phyloP scores from a whole-genome alignment of 1,140 invertebrate genomes.

The Caenorhabditis briggsae region DNA sequence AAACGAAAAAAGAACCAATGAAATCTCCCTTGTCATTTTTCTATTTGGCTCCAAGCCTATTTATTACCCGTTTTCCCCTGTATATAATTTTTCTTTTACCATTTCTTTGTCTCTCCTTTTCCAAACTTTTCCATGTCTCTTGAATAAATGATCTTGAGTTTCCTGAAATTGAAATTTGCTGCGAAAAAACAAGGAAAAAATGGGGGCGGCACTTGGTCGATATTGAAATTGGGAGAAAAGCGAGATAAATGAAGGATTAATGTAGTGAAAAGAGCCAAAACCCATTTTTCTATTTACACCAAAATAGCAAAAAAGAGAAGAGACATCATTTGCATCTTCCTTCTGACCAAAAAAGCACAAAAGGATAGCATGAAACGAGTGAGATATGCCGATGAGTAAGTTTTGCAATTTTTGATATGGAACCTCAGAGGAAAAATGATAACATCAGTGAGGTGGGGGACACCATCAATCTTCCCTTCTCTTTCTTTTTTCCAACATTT shows the following conservation, averaged over 20 bases:
- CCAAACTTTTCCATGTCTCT: too few species aligned
- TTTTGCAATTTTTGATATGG: not conserved
- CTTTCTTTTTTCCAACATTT: not conserved
- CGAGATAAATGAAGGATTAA: not conserved
- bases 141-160: too few species aligned
- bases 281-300: not conserved
- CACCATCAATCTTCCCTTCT: conserved; percentile 24
- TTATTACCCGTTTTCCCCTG: not conserved
- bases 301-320: not conserved
- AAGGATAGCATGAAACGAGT: not conserved
- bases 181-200: not conserved
- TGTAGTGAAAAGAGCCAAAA: not conserved
- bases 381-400: conserved; percentile 28
- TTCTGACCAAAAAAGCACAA: not conserved
- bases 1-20: conserved; percentile 48
- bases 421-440: not conserved
- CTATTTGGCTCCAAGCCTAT: not conserved
- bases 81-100: not conserved
- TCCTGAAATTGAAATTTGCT: too few species aligned
- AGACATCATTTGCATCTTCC: not conserved
- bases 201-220: not conserved
- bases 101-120: not conserved
- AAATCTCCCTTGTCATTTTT: not conserved
- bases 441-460: not conserved
- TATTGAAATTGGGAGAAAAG: conserved; percentile 1